A percentile compares a stretch with the other conserved stretches of the same genome.
phyloP scores from a whole-genome alignment of 1,140 invertebrate genomes.

The Drosophila bipectinata region DNA sequence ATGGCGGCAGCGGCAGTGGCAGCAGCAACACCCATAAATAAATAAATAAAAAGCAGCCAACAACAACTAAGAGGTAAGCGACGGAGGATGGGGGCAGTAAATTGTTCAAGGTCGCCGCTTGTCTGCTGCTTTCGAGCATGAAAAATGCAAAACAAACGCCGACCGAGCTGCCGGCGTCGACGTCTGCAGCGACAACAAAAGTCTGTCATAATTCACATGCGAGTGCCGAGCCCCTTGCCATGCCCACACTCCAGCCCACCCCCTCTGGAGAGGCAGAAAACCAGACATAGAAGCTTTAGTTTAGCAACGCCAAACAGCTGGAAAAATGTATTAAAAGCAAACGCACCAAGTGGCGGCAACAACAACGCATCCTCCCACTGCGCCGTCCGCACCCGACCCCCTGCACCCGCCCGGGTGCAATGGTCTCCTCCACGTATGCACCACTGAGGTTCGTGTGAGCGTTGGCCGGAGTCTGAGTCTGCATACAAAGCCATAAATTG shows the following conservation, averaged over 20 bases:
- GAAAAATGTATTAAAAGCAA: conserved; percentile 79
- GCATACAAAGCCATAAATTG: conserved; percentile 74
- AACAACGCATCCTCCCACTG: conserved; percentile 9
- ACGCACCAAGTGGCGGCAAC: conserved; percentile 59
- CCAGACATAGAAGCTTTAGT: conserved; percentile 71
- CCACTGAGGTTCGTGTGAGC: conserved; percentile 25
- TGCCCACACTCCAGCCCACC: not conserved
- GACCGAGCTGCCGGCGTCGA: conserved; percentile 28
- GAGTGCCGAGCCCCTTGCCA: conserved; percentile 37
- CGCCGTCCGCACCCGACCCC: not conserved
- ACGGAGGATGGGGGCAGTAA: conserved; percentile 51
- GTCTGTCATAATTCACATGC: conserved; percentile 82
- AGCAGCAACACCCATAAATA: conserved; percentile 68
- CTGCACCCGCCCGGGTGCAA: conserved; percentile 50
- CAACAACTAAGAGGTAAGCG: conserved; percentile 24
- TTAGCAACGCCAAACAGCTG: conserved; percentile 65
- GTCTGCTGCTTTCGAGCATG: conserved; percentile 79
- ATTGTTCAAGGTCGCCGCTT: conserved; percentile 80
- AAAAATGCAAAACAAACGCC: conserved; percentile 80
- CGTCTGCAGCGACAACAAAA: conserved; percentile 70
- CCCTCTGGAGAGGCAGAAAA: conserved; percentile 5
- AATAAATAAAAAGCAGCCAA: conserved; percentile 69
- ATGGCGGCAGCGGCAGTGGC: conserved; percentile 11
- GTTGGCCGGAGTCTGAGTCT: conserved; percentile 47
- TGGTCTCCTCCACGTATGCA: conserved; percentile 48